Base-by-base conservation (phyloP, 1,140 invertebrate genomes). In the Lordiphosa clarofinis region DNA sequence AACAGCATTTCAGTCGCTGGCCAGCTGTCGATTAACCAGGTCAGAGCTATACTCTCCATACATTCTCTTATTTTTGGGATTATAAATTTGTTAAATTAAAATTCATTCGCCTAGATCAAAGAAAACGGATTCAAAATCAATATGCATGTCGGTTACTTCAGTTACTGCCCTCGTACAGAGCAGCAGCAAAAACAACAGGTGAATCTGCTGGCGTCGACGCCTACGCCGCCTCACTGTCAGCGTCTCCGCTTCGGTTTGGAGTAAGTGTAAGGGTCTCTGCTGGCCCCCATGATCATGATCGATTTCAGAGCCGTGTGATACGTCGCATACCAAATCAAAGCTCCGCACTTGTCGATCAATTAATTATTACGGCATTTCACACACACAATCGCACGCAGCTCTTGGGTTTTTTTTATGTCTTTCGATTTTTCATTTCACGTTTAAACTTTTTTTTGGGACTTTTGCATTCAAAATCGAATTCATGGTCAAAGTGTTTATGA, bases 401-500 rank as follows among this genome's bases (percentile, higher is more conserved):
- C 28, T 53, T 52, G 78, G 76, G 65, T 81, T 81, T 81, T 76
- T 66, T 58, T 63, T 37, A 44, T 68, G 44, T 63, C 54, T 62
- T 63, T 81, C 52, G 54, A 39, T 55, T 61, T 75, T 76, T 84
- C 69, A 76, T 72, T 81, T 76, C 76, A 81, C 76, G 76, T 81
- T 81, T 70, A 31, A 31, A 31, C 56, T 42, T 59, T 40, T 52
- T 65, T 73, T 75, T 74, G 71, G 75, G 72, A 76, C 72, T 81
- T 81, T 81, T 81, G 76, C 76, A 75, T 82, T 81, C 48, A 75
- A 84, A 74, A 84, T 70, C 76, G 76, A 81, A 76, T 81, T 81
- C 76, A 81, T 81, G 76, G 76, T 81, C 76, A 81, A 72, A 66
- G 56, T 59, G 65, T 69, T 69, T 69, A 52, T 49, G 76, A 60